Conservation (phyloP, 2,113 vertebrate genomes). For the Aythya baeri region DNA sequence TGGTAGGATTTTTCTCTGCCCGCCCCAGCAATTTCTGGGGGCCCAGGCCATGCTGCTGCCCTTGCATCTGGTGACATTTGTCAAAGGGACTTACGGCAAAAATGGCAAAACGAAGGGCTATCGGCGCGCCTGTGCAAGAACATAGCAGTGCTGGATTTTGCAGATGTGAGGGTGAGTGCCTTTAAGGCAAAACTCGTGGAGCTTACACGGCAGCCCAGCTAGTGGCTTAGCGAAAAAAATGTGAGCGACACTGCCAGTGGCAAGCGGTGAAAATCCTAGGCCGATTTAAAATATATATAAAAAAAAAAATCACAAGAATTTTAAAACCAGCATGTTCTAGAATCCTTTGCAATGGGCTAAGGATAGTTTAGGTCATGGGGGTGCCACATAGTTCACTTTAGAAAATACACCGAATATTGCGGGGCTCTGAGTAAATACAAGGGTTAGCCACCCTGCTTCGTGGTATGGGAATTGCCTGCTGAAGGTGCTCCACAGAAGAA, state of each 20-base stretch:
- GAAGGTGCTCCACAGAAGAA: neutral
- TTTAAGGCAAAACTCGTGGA: constrained; percentile 10
- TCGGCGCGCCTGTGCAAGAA: neutral
- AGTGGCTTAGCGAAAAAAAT: neutral
- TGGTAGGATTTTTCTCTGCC: constrained; percentile 4
- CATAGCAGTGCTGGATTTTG: neutral
- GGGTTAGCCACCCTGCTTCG: neutral
- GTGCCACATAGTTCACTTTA: neutral
- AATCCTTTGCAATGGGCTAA: neutral
- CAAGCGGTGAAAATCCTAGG: neutral
- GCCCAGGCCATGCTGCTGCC: neutral
- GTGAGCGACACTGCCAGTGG: neutral
- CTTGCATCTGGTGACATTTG: constrained; percentile 1
- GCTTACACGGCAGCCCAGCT: neutral
- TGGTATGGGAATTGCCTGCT: neutral
- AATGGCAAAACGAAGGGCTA: neutral
- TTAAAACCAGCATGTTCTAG: neutral
- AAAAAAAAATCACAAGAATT: neutral
- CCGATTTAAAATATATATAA: neutral
- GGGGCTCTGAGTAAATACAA: neutral
- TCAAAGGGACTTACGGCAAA: neutral
- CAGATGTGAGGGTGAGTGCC: neutral
- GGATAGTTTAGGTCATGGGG: neutral
- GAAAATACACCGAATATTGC: neutral
- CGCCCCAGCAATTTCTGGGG: constrained; percentile 28